phyloP scores from a whole-genome alignment of 37 sponge, comb jelly and placozoan species.

The Trichoplax adhaerens region DNA sequence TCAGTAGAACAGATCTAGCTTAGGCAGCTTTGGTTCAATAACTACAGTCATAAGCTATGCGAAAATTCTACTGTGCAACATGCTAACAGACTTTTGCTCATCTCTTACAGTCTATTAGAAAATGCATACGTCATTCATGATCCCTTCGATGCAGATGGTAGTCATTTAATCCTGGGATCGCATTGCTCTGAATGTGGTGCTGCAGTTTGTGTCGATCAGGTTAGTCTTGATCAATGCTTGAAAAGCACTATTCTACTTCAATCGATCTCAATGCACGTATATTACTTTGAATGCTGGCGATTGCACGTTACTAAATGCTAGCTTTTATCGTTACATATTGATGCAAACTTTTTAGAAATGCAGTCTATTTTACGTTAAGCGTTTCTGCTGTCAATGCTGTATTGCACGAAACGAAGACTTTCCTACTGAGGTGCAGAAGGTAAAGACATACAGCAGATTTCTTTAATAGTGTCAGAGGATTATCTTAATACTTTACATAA shows the following conservation, averaged over 20 bases:
- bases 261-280: no score
- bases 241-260: no score
- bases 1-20: neutral
- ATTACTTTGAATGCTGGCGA: no score
- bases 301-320: no score
- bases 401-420: slow-evolving; percentile 29
- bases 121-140: slow-evolving; percentile 42
- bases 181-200: slow-evolving; percentile 33
- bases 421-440: slow-evolving; percentile 47
- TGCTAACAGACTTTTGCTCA: no score
- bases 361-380: slow-evolving; percentile 58
- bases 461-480: no score
- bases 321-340: neutral
- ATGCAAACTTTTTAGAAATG: slow-evolving; percentile 15
- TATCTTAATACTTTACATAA: no score
- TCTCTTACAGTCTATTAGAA: slow-evolving; percentile 29
- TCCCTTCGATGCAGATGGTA: slow-evolving; percentile 32
- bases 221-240: neutral
- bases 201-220: slow-evolving; percentile 35
- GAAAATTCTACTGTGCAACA: no score
- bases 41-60: no score
- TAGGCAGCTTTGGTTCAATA: no score
- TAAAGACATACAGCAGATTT: neutral
- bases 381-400: slow-evolving; percentile 51
- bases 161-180: slow-evolving; percentile 43